Percentiles rank a stretch among this genome's conserved stretches.
phyloP scores from a whole-genome alignment of 2,888 invertebrate genomes.

The Pseudococcus longispinus region DNA sequence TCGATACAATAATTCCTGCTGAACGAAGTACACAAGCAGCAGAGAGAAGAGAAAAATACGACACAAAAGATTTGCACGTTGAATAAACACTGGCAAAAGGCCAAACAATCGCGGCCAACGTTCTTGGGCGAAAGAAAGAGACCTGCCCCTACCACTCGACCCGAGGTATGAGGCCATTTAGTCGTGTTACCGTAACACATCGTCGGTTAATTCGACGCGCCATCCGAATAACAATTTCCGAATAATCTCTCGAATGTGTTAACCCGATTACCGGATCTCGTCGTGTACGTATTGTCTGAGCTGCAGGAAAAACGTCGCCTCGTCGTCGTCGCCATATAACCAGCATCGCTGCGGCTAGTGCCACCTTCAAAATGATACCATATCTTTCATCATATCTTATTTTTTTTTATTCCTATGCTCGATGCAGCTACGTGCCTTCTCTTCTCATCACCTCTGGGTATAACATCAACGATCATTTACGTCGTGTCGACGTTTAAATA shows the following conservation, averaged over 20 bases:
- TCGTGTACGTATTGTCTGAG: background rate
- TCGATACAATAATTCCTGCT: background rate
- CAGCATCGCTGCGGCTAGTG: background rate
- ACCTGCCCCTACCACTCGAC: background rate
- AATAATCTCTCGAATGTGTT: constrained; percentile 1
- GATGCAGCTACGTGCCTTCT: background rate
- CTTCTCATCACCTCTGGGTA: background rate
- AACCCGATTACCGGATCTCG: constrained; percentile 11
- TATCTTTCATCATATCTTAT: background rate
- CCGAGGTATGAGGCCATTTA: background rate
- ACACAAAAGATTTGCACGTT: constrained; percentile 15
- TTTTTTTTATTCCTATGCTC: background rate
- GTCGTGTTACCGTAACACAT: background rate
- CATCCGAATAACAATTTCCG: constrained; percentile 4
- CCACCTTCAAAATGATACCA: background rate
- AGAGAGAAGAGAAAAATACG: background rate
- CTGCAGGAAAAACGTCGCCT: background rate
- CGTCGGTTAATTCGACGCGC: constrained; percentile 20
- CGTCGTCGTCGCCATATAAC: background rate
- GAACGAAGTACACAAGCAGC: background rate
- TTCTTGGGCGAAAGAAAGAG: background rate
- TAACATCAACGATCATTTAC: background rate
- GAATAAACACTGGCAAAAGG: constrained; percentile 32
- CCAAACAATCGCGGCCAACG: background rate
- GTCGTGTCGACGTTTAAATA: background rate